These are phyloP conservation scores for Toxostoma redivivum DNA, from an alignment of 2,113 vertebrate genomes.

Conservation along the genomic window DNA sequence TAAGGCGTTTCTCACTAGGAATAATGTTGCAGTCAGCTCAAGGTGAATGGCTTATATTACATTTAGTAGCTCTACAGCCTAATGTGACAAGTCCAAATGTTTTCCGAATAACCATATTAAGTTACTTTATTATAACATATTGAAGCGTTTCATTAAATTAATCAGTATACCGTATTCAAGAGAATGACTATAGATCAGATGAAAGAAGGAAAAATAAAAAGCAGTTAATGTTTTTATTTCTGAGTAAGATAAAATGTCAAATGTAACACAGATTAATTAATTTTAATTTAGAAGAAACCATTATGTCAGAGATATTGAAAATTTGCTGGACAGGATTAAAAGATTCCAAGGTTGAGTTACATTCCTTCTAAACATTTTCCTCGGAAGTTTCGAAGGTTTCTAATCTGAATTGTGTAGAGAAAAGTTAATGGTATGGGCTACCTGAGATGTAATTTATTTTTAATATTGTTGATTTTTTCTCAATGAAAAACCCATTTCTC, in stretches of 20 bases:
- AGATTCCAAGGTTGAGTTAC: rapidly evolving
- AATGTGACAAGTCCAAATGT: neutral
- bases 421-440: neutral
- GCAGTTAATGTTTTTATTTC: neutral
- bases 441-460: neutral
- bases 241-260: neutral
- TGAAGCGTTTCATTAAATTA: neutral
- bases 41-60: neutral
- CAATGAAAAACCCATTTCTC: neutral
- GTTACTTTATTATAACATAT: neutral
- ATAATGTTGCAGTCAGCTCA: neutral
- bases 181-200: neutral
- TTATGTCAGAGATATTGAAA: neutral
- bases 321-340: neutral
- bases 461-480: neutral
- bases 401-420: neutral
- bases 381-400: neutral
- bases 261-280: neutral
- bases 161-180: neutral
- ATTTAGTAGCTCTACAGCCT: neutral
- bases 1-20: neutral
- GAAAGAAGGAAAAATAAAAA: neutral
- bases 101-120: neutral
- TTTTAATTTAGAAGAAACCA: neutral
- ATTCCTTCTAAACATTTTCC: neutral